Conservation (phyloP, 2,113 vertebrate genomes). For the Cairina moschata region DNA sequence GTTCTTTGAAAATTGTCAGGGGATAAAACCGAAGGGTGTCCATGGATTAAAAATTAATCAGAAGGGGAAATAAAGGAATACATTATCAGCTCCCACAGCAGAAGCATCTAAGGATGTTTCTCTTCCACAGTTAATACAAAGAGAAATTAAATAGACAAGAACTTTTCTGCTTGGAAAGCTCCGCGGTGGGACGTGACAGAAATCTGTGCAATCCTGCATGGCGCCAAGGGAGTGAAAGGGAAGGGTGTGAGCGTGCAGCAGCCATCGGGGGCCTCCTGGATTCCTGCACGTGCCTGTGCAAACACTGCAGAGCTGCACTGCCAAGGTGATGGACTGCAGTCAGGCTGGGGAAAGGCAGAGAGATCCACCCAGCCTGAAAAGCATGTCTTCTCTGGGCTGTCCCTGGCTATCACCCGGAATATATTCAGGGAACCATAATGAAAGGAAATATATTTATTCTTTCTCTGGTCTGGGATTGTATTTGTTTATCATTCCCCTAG, state of each 20-base stretch:
- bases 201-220: background rate
- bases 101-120: background rate
- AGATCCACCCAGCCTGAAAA: background rate
- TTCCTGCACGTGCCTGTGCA: fast-evolving
- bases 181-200: fast-evolving
- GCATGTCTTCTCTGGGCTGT: background rate
- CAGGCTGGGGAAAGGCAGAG: fast-evolving
- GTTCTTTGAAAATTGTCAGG: background rate
- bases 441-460: background rate
- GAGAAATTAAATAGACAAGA: background rate
- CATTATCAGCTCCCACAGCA: background rate
- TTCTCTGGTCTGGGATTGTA: background rate
- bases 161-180: background rate
- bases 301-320: fast-evolving
- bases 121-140: background rate
- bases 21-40: background rate
- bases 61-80: background rate
- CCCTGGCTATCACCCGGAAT: background rate
- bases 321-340: background rate
- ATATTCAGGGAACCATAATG: background rate
- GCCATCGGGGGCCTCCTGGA: background rate
- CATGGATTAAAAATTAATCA: background rate
- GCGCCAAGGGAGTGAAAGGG: background rate
- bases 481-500: constrained; percentile 7
- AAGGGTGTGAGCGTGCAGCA: background rate